These are phyloP conservation scores for Ferrisia virgata DNA, from an alignment of 2,888 invertebrate genomes.

Conservation along the genomic window DNA sequence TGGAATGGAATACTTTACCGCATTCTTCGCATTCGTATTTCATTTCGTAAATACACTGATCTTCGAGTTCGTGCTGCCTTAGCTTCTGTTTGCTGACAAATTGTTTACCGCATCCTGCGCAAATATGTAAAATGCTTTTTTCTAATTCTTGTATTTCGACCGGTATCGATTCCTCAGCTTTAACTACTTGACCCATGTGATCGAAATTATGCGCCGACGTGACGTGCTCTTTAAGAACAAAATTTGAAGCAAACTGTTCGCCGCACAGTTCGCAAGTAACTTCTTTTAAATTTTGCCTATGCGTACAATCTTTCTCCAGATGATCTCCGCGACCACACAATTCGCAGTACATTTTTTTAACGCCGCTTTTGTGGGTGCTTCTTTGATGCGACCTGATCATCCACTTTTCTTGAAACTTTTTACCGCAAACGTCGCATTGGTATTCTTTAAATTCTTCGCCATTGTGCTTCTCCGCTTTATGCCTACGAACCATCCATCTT, in stretches of 20 bases:
- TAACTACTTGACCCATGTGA: not conserved
- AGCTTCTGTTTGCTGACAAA: constrained; percentile 5
- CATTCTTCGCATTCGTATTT: constrained; percentile 34
- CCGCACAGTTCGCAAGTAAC: constrained; percentile 30
- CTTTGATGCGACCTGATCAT: constrained; percentile 33
- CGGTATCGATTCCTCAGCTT: not conserved
- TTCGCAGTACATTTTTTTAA: constrained; percentile 9
- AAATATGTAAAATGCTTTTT: not conserved
- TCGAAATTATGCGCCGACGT: not conserved
- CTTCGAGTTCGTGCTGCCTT: not conserved
- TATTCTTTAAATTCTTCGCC: constrained; percentile 36
- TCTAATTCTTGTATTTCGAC: not conserved
- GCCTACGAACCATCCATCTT: constrained; percentile 32
- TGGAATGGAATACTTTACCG: constrained; percentile 24
- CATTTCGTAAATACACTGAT: not conserved
- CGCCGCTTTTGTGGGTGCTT: not conserved
- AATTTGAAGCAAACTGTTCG: not conserved
- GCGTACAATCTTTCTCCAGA: constrained; percentile 1
- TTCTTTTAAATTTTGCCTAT: constrained; percentile 18
- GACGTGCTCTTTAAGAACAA: constrained; percentile 16
- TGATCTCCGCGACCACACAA: constrained; percentile 36
- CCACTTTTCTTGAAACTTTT: constrained; percentile 34
- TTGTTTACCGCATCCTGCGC: constrained; percentile 27
- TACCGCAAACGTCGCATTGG: constrained; percentile 29
- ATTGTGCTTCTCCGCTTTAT: constrained; percentile 24